Evolutionary conservation across 2,888 invertebrate genomes (phyloP), one percentile per base, ranked within the genome.

Genomic region (Amiota minor): DNA sequence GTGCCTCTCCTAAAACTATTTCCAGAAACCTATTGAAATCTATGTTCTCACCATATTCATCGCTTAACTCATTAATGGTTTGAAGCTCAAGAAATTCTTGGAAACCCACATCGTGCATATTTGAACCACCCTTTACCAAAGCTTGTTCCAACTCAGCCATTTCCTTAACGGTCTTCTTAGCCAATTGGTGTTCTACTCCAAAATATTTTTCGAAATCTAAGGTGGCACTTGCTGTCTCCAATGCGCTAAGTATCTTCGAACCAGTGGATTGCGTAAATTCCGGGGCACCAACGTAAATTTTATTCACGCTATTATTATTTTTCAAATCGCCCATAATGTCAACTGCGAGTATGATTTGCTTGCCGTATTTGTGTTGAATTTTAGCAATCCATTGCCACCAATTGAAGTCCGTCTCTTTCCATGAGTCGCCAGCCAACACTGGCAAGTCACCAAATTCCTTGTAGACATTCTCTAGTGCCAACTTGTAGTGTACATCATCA

Each of bases 371-470:
- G n/a, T 79, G 74, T 50, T 86, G 83, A 11, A 89, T 82, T 18
- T 76, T 73, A 0, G 86, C 88, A 10, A 85, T 71, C 0, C 77
- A 77, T 12, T 78, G 79, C 83, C 88, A 85, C 89, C 88, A 89
- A 67, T 74, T 80, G 47, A 88, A 89, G 12, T 76, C 69, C 1
- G 74, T 71, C 2, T 77, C 78, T n/a, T 77, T 77, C 83, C 82
- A 85, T 1, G 55, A 71, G 1, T 74, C 76, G 0, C 80, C 82
- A 4, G 67, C 76, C 10, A 77, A 18, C 0, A 74, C 72, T 2
- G 89, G 89, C 46, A 89, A 74, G 10, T 83, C 81, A 0, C 86
- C 86, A 68, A 76, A 82, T 47, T 83, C 86, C 2, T 74, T 67
- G 56, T 79, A 79, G 18, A 83, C 73, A 46, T 77, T 79, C 14